Percentiles rank a stretch among this genome's conserved stretches.
Evolutionary conservation across 1,140 invertebrate genomes (phyloP).

Genomic region (Cyphomyrmex costatus): DNA sequence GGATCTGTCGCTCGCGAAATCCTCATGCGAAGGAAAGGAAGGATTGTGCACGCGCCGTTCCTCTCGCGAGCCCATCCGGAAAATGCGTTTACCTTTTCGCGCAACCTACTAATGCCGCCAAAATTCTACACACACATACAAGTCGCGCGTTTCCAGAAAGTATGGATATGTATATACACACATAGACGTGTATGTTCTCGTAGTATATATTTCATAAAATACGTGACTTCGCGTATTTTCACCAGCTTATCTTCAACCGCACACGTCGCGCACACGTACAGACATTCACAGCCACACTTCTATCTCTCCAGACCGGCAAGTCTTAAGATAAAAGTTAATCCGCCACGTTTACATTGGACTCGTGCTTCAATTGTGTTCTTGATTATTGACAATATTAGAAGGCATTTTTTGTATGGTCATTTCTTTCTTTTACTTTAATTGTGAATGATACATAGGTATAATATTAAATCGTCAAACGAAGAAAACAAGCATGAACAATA

Average conservation of each 20-base stretch:
- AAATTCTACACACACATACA: slow-evolving; percentile 69
- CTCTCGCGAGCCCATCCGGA: slow-evolving; percentile 54
- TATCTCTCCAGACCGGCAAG: neutral
- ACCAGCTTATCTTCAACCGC: slow-evolving; percentile 80
- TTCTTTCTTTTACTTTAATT: neutral
- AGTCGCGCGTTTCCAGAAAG: neutral
- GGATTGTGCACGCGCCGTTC: slow-evolving; percentile 58
- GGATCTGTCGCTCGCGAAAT: slow-evolving; percentile 34
- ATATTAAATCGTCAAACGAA: neutral
- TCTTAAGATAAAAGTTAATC: slow-evolving; percentile 59
- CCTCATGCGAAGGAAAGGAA: slow-evolving; percentile 29
- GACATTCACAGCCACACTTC: slow-evolving; percentile 1
- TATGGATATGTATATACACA: neutral
- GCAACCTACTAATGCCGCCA: slow-evolving; percentile 74
- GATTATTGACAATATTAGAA: neutral
- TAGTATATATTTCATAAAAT: slow-evolving; percentile 82
- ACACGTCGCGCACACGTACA: slow-evolving; percentile 69
- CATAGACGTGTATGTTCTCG: neutral
- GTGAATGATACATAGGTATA: neutral
- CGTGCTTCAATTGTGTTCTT: neutral
- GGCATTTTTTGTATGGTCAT: neutral
- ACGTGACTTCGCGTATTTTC: slow-evolving; percentile 84
- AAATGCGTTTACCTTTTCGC: slow-evolving; percentile 76
- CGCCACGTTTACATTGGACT: neutral
- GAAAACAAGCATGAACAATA: neutral